Base-by-base conservation (phyloP, 2,797 vertebrate genomes). In the Rachycentron canadum region DNA sequence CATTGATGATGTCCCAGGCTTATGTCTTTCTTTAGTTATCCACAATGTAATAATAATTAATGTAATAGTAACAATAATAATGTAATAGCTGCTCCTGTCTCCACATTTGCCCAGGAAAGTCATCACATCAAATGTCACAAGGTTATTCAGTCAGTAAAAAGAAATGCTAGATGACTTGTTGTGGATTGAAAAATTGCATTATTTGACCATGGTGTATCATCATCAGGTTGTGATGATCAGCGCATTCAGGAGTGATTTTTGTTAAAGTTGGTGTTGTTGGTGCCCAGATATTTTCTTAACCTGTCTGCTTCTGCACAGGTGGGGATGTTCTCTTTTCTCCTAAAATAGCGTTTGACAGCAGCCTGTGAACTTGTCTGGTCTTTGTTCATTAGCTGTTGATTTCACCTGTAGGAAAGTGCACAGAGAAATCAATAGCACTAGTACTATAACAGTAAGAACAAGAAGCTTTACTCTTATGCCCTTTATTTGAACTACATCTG, bases 381-480 rank as follows among this genome's bases (percentile, higher is more conserved):
- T 84, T 64, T 73, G 45, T 70, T 78, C 70, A 61, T 82, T 74
- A 30, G 66, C 59, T 57, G 56, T 52, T 67, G 58, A 45, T 72
- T 81, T 66, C 43, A 75, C 59, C 76, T 78, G 40, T 40, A 69
- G 68, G 73, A 26, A 69, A 60, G 62, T 50, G 41, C 73, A 28
- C 58, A 69, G 60, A 60, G 53, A 65, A 88, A 86, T 86, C 84
- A 71, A 85, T 83, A 66, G 30, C 52, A 10, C 45, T 19, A 17
- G 57, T 62, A 65, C 64, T 57, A 30, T 26, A 76, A 61, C 32
- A 73, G 10, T 53, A 47, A 64, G 69, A 64, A 66, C 21, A 34
- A 53, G 79, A 62, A 66, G 4, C 56, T 28, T 50, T 25, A 62
- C 23, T n/a, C 32, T 41, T 5, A 1, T 14, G 50, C 19, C 58